Base-by-base conservation (phyloP, 1,140 invertebrate species). In the Nixonia krombeini region DNA sequence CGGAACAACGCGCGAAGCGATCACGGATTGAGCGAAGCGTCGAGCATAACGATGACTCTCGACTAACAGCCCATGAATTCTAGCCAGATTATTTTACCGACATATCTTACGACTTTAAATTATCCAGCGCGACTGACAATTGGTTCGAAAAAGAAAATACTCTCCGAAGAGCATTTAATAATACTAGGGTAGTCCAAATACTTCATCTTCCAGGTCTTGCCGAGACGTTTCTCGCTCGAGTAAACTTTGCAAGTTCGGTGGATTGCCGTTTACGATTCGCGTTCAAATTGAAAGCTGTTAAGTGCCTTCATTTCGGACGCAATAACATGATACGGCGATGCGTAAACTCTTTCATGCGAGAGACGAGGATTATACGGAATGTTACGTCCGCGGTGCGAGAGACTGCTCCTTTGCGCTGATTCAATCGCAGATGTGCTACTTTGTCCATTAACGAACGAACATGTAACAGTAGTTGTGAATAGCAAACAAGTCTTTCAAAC, bases 211-310 rank as follows among this genome's bases (percentile, higher is more conserved):
- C 4, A 31, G 55, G 52, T 57, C 46, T 53, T 47, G 37, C 25
- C 44, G 29, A 31, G 50, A 49, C 62, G 50, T 66, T 66, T 58
- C 58, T 53, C 55, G 62, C 52, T 57, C 41, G 13, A n/a, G 49
- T 50, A 66, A 58, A 61, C 59, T 64, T 61, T 38, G 55, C 44
- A 55, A 64, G 44, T 52, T 64, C 46, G 47, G 67, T 41, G 51
- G 63, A 70, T 61, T 46, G 57, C 59, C 62, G 62, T 66, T 71
- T 66, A 71, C 69, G 63, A 71, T 71, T 71, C 58, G 58, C 57
- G 63, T 59, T 71, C 69, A 63, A 71, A 66, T 71, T 66, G 57
- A 71, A 71, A 66, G 62, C 59, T 58, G 63, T 66, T 66, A 71
- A 71, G 62, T 66, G 69, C 63, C 63, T 46, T 55, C 49, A 65